Base-by-base conservation (phyloP, 2,888 invertebrate genomes). In the Spatulosminthurus flaviceps region DNA sequence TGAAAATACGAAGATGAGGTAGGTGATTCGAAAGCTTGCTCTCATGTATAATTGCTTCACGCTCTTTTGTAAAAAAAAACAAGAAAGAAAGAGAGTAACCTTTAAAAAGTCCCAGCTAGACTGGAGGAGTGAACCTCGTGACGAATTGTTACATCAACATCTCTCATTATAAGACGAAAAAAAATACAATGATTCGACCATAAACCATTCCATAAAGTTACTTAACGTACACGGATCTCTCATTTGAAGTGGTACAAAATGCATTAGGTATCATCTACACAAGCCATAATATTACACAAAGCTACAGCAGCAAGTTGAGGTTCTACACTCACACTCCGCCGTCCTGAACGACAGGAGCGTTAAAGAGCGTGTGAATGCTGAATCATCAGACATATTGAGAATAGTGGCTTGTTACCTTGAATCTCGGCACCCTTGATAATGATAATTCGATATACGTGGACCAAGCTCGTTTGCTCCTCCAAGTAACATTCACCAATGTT, bases 391-490 rank as follows among this genome's bases (percentile, higher is more conserved):
- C 71, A 71, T 71, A 5, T 42, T 71, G 71, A 29, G 71, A 42
- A 71, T 24, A 21, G 42, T 22, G 21, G 42, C 42, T 22, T 71
- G 71, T 71, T 42, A 71, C 71, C 71, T 71, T 71, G 71, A 71
- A 71, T 71, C 71, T 71, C 42, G 71, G 34, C 42, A 71, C 71
- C 51, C 71, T 71, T 71, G 71, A 71, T 71, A 71, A 71, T 71
- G 71, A 71, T 71, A 71, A 71, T 71, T 71, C n/a, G n/a, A 22
- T 70, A 70, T 22, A 51, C 51, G 51, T 51, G 51, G 51, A 51
- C 51, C n/a, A 19, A n/a, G 51, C 51, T 51, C 51, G 51, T 51
- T 51, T 51, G 51, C 51, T 51, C 51, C 51, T 51, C 51, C n/a
- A 51, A 51, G 51, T 51, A 51, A n/a, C n/a, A n/a, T 51, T 51